phyloP scores from a whole-genome alignment of 1,140 invertebrate species.

The Coptotermes formosanus region DNA sequence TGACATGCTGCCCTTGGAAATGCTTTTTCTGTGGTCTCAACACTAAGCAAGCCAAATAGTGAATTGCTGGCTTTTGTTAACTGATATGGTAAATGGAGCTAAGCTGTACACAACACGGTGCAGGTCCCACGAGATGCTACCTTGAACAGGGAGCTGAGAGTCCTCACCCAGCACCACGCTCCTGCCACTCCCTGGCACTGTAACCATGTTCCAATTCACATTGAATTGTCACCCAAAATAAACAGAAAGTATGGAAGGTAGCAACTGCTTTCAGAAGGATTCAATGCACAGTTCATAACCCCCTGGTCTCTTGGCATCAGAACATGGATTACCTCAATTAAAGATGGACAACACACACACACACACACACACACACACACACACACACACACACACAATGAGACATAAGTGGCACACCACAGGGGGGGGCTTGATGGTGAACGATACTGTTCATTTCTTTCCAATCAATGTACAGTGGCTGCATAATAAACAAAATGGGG shows the following conservation, averaged over 20 bases:
- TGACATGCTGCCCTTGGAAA: neutral
- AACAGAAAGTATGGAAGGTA: neutral
- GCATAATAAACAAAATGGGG: neutral
- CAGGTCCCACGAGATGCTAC: neutral
- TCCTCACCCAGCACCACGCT: neutral
- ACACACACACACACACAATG: neutral
- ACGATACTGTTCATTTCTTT: neutral
- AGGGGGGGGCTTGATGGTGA: neutral
- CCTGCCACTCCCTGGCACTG: conserved; percentile 14
- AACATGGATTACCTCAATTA: neutral
- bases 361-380: neutral
- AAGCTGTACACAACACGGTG: neutral
- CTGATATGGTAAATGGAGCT: neutral
- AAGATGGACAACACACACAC: neutral
- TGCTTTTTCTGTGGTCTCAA: conserved; percentile 21
- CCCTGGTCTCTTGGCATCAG: neutral
- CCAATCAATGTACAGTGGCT: neutral
- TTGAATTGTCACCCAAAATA: neutral
- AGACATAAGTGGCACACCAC: neutral
- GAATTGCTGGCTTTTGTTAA: conserved; percentile 5
- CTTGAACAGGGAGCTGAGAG: neutral
- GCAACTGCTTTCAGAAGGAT: neutral
- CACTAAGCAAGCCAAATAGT: conserved; percentile 26
- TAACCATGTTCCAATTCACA: conserved; percentile 4
- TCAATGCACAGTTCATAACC: neutral